phyloP scores from a whole-genome alignment of 2,797 vertebrate genomes.

The Sebastes cheni region DNA sequence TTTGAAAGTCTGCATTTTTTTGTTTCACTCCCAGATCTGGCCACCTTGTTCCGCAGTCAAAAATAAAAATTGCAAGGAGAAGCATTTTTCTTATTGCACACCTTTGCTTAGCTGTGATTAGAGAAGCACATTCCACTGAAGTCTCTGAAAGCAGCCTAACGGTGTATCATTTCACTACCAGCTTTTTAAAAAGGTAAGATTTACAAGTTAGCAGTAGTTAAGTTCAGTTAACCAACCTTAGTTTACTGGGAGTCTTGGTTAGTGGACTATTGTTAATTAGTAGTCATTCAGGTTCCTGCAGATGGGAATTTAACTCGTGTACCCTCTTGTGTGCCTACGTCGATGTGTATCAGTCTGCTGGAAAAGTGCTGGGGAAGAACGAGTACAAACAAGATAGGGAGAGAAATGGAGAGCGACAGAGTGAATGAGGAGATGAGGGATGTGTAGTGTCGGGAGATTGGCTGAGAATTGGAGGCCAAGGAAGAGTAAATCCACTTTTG shows the following conservation, averaged over 20 bases:
- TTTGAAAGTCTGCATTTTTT: background rate
- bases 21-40: background rate
- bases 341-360: background rate
- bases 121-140: background rate
- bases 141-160: background rate
- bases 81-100: background rate
- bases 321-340: background rate
- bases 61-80: slow-evolving; percentile 3
- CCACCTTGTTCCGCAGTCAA: background rate
- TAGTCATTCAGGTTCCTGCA: background rate
- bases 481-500: slow-evolving; percentile 16
- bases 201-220: background rate
- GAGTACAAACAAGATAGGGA: background rate
- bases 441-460: slow-evolving; percentile 5
- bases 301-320: background rate
- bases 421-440: slow-evolving; percentile 27
- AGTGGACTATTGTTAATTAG: background rate
- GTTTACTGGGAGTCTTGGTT: background rate
- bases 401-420: slow-evolving; percentile 11
- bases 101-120: background rate
- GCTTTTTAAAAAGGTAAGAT: background rate
- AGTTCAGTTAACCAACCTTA: background rate
- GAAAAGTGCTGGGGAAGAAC: background rate
- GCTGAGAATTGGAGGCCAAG: slow-evolving; percentile 6
- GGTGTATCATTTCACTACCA: background rate